Evolutionary conservation across 1,140 invertebrate genomes (phyloP), one percentile per base, ranked within the genome.

Genomic region (Marisa cornuarietis): DNA sequence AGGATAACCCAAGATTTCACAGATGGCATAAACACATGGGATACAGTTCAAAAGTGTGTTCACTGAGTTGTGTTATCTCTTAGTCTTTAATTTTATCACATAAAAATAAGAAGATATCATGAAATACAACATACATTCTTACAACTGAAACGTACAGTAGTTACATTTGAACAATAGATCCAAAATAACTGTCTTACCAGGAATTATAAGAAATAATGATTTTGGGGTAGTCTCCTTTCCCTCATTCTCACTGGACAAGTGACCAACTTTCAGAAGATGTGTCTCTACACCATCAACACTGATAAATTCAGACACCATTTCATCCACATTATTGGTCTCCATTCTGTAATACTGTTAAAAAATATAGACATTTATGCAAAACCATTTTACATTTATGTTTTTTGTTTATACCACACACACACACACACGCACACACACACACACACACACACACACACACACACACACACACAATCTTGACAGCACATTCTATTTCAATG

Each of bases 211-310:
- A 31, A 88, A 87, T 3, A 92, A 49, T 42, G 31, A 42, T 54
- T 78, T 69, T 65, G 76, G 76, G 51, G 78, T 63, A 24, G 83
- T 24, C 26, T 72, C 58, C 18, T 24, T n/a, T 75, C 54, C 31
- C 11, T 52, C 54, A 26, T 91, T 90, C 83, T 94, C 93, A 81
- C 94, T 93, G n/a, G 94, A 91, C 93, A 94, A 94, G 79, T 92
- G 91, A 71, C 95, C 95, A 90, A 93, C 94, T 8, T 94, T 93
- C 6, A 94, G 89, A 3, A 95, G 91, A 82, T 94, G 93, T 0
- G 95, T 95, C 26, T 93, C 93, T 16, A 95, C 92, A 20, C 90
- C 88, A 87, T 94, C 94, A 4, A 95, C 91, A 61, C 91, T 54
- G 26, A 66, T 52, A 69, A 79, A 84, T 65, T 84, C 83, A 20